phyloP scores from a whole-genome alignment of 2,797 vertebrate genomes.

The Cossypha dichroa region DNA sequence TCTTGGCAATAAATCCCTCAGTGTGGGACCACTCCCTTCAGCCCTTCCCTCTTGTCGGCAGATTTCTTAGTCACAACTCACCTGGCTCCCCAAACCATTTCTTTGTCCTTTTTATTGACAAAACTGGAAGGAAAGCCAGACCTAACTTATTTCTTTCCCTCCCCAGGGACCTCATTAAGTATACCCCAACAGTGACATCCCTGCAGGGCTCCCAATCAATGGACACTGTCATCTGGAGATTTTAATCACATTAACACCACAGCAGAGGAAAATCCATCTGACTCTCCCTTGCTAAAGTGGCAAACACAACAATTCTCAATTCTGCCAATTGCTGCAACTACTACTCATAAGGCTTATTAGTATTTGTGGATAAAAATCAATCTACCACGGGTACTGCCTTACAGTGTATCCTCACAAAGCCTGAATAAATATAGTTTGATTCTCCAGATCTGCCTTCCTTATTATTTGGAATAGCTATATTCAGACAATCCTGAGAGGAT shows the following conservation, averaged over 20 bases:
- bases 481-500: not conserved
- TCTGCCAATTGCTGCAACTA: not conserved
- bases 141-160: not conserved
- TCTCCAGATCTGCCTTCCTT: not conserved
- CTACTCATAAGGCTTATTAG: not conserved
- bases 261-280: not conserved
- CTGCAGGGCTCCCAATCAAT: not conserved
- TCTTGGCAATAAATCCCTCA: not conserved
- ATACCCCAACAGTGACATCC: not conserved
- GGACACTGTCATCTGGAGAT: not conserved
- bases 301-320: not conserved
- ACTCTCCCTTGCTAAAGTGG: not conserved
- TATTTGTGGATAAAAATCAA: not conserved
- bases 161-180: not conserved
- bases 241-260: constrained; percentile 16
- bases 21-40: not conserved
- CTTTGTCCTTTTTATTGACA: not conserved
- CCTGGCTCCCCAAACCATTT: not conserved
- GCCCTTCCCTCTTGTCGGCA: not conserved
- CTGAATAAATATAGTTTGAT: not conserved
- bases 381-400: not conserved
- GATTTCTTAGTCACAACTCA: not conserved
- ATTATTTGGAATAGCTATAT: not conserved
- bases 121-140: not conserved
- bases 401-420: not conserved